A percentile compares a stretch with the other conserved stretches of the same genome.
These are phyloP conservation scores for Desoria tigrina DNA, from an alignment of 2,888 invertebrate genomes.

Conservation along the genomic window DNA sequence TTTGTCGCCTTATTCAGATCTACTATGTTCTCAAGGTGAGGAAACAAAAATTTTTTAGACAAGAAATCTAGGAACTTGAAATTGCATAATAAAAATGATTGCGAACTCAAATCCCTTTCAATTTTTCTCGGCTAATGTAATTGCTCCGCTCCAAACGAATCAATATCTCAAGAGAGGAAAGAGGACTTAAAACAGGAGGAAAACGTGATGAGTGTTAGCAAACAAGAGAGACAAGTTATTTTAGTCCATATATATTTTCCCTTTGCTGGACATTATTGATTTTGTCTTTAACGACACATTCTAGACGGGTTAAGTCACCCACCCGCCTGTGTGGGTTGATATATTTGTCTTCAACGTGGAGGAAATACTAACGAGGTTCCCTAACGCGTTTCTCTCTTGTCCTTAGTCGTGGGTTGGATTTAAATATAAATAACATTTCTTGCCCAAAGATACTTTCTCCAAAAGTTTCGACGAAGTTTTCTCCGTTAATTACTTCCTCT, in stretches of 20 bases:
- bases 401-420: too few relatives aligned
- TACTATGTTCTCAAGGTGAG: slow-evolving; percentile 72
- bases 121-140: not conserved
- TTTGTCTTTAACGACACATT: not conserved
- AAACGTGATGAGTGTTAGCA: slow-evolving; percentile 10
- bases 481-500: too few relatives aligned
- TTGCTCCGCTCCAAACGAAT: too few relatives aligned
- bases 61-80: too few relatives aligned
- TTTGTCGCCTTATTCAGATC: slow-evolving; percentile 71
- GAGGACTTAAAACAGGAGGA: not conserved
- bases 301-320: not conserved
- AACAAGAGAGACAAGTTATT: not conserved
- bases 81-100: slow-evolving; percentile 18
- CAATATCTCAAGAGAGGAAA: not conserved
- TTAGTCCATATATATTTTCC: not conserved
- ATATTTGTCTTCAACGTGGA: too few relatives aligned
- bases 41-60: slow-evolving; percentile 6
- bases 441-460: too few relatives aligned
- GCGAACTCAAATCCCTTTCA: not conserved
- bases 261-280: not conserved
- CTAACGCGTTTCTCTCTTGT: too few relatives aligned
- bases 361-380: too few relatives aligned
- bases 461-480: too few relatives aligned
- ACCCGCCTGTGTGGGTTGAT: not conserved
- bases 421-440: too few relatives aligned